A percentile compares a stretch with the other conserved stretches of the same genome.
These are phyloP conservation scores for Anagrus nilaparvatae DNA, from an alignment of 1,140 invertebrate species.

Conservation along the genomic window DNA sequence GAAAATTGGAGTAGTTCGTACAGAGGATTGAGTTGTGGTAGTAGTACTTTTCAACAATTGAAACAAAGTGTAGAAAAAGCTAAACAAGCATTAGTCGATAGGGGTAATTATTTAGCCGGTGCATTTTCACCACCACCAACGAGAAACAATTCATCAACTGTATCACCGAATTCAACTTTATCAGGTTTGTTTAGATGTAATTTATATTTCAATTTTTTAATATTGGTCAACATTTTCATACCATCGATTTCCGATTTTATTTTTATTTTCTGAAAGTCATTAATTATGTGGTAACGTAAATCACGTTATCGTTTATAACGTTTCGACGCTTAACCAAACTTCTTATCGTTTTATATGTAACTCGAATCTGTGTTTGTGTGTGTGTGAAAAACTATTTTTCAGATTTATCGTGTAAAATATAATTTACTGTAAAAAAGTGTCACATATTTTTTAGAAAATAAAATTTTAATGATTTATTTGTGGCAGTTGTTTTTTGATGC, in stretches of 20 bases:
- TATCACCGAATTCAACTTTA: slow-evolving; percentile 35
- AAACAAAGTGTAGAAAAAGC: slow-evolving; percentile 83
- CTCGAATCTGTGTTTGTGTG: too few relatives aligned
- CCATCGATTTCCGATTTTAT: slow-evolving; percentile 36
- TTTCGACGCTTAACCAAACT: too few relatives aligned
- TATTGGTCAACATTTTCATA: slow-evolving; percentile 16
- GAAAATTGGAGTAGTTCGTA: slow-evolving; percentile 47
- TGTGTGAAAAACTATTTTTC: too few relatives aligned
- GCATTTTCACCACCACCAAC: slow-evolving; percentile 40
- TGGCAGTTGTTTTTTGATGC: too few relatives aligned
- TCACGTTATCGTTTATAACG: slow-evolving; percentile 36
- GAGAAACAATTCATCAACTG: slow-evolving; percentile 35
- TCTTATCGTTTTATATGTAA: too few relatives aligned
- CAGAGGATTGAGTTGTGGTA: slow-evolving; percentile 37
- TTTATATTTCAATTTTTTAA: too few relatives aligned
- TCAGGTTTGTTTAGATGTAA: slow-evolving; percentile 41
- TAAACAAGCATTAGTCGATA: slow-evolving; percentile 63
- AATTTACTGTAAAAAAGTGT: too few relatives aligned
- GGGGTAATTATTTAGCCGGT: slow-evolving; percentile 39
- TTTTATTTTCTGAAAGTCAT: slow-evolving; percentile 25
- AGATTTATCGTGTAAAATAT: too few relatives aligned
- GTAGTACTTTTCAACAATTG: slow-evolving; percentile 72
- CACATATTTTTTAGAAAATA: too few relatives aligned
- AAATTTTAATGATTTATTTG: too few relatives aligned
- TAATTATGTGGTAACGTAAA: slow-evolving; percentile 34